Evolutionary conservation across 2,797 vertebrate genomes (phyloP), one percentile per base, ranked within the genome.

Genomic region (Remorina albescens): DNA sequence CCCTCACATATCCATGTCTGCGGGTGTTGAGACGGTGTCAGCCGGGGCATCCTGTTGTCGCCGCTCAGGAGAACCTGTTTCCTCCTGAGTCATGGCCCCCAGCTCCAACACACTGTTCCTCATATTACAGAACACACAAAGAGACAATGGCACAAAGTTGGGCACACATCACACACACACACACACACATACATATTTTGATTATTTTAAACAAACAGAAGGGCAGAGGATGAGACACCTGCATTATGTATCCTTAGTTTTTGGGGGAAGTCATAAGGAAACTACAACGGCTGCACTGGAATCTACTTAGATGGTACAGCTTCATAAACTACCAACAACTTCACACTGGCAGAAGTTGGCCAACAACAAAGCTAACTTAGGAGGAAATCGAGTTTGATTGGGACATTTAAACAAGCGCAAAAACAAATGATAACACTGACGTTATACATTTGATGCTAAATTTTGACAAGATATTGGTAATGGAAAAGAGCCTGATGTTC

Each of bases 91-190:
- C 63, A 6, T 16, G 54, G 56, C 74, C 79, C 75, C 57, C 47
- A 66, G 77, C 73, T 78, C 78, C n/a, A 18, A 67, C 73, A 74
- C 64, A 76, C 63, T 68, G 78, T 53, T 81, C 51, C 91, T 93
- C 89, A 50, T 81, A 28, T 94, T 92, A 93, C 92, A 88, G 83
- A 91, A 86, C 80, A 91, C 74, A 92, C 90, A 89, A 55, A 2
- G 53, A 89, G 72, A 90, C 90, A 92, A 92, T 88, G 76, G 82
- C 53, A 16, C 67, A 58, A 70, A 5, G 53, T 19, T 26, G 47
- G 64, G 70, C 65, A 70, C 67, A 56, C 57, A 81, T 74, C 19
- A 46, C 44, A 46, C 36, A 32, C 26, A 32, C 53, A 34, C 19
- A 44, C 26, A 30, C 59, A 41, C 61, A 59, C 56, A 59, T 60